These are phyloP conservation scores for Phyllotreta striolata DNA, from an alignment of 2,888 invertebrate species.

Conservation along the genomic window DNA sequence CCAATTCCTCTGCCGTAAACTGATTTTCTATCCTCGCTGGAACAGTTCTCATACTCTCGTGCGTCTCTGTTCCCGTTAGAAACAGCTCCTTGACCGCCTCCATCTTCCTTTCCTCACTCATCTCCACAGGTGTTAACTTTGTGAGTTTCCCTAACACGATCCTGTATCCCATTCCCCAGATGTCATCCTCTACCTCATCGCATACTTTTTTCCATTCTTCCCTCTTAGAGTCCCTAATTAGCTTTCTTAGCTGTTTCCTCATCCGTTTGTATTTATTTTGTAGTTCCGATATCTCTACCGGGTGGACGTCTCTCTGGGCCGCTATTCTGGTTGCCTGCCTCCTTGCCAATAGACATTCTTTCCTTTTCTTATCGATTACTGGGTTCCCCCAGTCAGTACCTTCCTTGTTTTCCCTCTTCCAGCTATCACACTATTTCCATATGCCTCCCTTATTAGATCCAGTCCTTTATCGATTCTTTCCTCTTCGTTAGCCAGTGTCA, in stretches of 20 bases:
- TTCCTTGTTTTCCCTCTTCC: background rate
- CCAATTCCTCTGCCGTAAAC: background rate
- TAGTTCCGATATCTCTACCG: background rate
- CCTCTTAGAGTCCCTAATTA: constrained; percentile 16
- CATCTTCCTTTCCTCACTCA: background rate
- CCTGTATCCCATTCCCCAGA: constrained; percentile 20
- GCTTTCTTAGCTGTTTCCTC: constrained; percentile 5
- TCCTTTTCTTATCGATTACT: constrained; percentile 1
- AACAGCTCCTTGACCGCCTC: constrained; percentile 9
- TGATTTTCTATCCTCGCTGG: background rate
- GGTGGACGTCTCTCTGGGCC: background rate
- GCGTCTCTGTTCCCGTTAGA: background rate
- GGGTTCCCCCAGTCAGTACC: constrained; percentile 10
- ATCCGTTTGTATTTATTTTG: background rate
- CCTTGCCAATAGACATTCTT: background rate
- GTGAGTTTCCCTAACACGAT: constrained; percentile 3
- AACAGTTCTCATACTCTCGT: no score
- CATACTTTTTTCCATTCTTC: constrained; percentile 11
- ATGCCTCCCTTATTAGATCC: background rate
- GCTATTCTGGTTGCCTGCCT: constrained; percentile 1
- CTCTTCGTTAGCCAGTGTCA: background rate
- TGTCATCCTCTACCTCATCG: constrained; percentile 16
- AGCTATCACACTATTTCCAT: background rate
- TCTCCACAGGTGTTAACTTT: background rate
- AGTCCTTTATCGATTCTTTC: background rate